Evolutionary conservation across 92 coral and sea anemone species (phyloP).

Genomic region (Plumapathes pennacea): DNA sequence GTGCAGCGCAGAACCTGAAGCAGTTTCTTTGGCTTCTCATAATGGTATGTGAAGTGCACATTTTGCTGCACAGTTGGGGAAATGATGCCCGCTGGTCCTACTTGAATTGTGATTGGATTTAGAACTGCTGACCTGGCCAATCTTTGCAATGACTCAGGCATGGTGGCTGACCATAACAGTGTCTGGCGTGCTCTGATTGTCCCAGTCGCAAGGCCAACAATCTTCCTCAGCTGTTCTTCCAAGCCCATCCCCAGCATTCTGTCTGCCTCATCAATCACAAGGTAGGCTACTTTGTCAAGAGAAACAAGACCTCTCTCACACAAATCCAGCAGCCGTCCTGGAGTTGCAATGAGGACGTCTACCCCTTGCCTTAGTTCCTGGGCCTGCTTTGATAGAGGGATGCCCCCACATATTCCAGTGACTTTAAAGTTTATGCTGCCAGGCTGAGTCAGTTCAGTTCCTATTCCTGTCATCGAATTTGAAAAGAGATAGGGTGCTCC

Average conservation of each 20-base stretch:
- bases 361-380: slow-evolving; percentile 65
- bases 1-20: slow-evolving; percentile 78
- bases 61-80: slow-evolving; percentile 84
- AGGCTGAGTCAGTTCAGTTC: no score
- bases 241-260: slow-evolving; percentile 97
- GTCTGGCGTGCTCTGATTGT: slow-evolving; percentile 87
- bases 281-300: slow-evolving; percentile 65
- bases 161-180: slow-evolving; percentile 90
- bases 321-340: slow-evolving; percentile 88
- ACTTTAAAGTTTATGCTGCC: slow-evolving; percentile 30
- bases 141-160: slow-evolving; percentile 91
- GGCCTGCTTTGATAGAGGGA: slow-evolving; percentile 72
- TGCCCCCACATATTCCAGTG: slow-evolving; percentile 91
- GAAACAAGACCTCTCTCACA: slow-evolving; percentile 83
- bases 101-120: slow-evolving; percentile 86
- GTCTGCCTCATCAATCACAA: slow-evolving; percentile 97
- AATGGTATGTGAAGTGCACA: slow-evolving; percentile 74
- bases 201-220: slow-evolving; percentile 92
- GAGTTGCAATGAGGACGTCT: slow-evolving; percentile 89
- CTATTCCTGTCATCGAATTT: no score
- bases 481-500: no score
- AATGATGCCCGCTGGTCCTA: slow-evolving; percentile 84
- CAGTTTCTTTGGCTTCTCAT: slow-evolving; percentile 78
- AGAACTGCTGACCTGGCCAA: slow-evolving; percentile 95
- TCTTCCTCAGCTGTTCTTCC: slow-evolving; percentile 93